Evolutionary conservation across 2,113 vertebrate genomes (phyloP).

Genomic region (Climacteris rufus): DNA sequence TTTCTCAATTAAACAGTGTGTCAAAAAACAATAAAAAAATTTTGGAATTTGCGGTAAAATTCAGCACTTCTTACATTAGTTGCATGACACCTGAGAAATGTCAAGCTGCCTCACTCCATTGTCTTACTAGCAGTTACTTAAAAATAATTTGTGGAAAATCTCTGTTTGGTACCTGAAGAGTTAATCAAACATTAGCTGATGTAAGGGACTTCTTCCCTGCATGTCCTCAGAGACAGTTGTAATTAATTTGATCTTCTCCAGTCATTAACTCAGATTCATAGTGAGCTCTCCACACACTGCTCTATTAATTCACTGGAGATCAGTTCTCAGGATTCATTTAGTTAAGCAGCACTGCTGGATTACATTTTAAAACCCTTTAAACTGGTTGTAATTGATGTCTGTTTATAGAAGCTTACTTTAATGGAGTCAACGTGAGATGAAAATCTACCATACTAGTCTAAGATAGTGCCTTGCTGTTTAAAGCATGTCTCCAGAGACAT

Average conservation of each 20-base stretch:
- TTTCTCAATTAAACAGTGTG: neutral
- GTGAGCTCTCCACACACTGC: conserved; percentile 65
- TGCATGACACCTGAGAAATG: neutral
- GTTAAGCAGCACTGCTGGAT: conserved; percentile 80
- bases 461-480: conserved; percentile 32
- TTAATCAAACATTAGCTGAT: conserved; percentile 72
- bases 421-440: conserved; percentile 72
- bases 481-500: conserved; percentile 51
- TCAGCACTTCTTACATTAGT: neutral
- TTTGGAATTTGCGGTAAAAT: neutral
- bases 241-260: conserved; percentile 85
- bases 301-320: conserved; percentile 83
- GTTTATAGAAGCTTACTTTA: conserved; percentile 81
- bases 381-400: conserved; percentile 84
- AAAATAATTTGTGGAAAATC: neutral
- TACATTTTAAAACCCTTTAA: conserved; percentile 82
- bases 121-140: neutral
- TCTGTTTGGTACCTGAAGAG: conserved; percentile 52
- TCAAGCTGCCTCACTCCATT: neutral
- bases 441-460: conserved; percentile 54
- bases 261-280: conserved; percentile 80
- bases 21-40: neutral
- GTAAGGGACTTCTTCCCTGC: conserved; percentile 64
- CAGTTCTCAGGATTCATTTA: conserved; percentile 80
- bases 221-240: conserved; percentile 75